These are phyloP conservation scores for Nymphalis polychloros DNA, from an alignment of 2,888 invertebrate species.

Conservation along the genomic window DNA sequence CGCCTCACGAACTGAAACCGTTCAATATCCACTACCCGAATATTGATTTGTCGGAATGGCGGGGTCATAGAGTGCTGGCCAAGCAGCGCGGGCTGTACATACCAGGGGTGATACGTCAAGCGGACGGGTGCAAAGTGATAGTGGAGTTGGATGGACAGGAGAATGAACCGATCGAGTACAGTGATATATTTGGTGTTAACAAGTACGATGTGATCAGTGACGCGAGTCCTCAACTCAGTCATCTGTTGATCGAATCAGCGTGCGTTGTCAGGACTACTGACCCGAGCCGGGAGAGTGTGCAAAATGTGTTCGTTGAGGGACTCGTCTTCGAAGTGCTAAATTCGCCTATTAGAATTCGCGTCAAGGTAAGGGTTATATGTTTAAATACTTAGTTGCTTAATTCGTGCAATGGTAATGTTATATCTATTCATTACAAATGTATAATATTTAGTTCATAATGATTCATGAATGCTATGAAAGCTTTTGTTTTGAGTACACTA, in stretches of 20 bases:
- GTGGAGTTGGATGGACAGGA: conserved; percentile 92
- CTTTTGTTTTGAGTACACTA: too few species aligned
- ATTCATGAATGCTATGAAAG: too few species aligned
- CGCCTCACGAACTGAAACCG: conserved; percentile 81
- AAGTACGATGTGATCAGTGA: conserved; percentile 95
- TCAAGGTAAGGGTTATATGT: conserved; percentile 63
- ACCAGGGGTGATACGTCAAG: conserved; percentile 93
- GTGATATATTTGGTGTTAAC: conserved; percentile 89
- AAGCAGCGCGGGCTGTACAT: conserved; percentile 91
- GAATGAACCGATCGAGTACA: conserved; percentile 85
- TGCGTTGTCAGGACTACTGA: conserved; percentile 90
- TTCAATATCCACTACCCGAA: conserved; percentile 76
- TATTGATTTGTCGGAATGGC: conserved; percentile 96
- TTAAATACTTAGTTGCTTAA: background rate
- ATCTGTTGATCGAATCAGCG: conserved; percentile 88
- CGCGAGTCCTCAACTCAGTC: conserved; percentile 92
- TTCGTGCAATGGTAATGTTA: background rate
- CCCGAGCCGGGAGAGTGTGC: conserved; percentile 80
- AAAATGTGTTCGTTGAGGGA: conserved; percentile 92
- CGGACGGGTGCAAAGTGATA: conserved; percentile 85
- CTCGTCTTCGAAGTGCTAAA: conserved; percentile 83
- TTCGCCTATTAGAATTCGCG: conserved; percentile 74
- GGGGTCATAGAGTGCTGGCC: conserved; percentile 94
- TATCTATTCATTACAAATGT: too few species aligned
- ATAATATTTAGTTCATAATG: too few species aligned